Evolutionary conservation across 2,888 invertebrate genomes (phyloP).

Genomic region (Apamea epomidion): DNA sequence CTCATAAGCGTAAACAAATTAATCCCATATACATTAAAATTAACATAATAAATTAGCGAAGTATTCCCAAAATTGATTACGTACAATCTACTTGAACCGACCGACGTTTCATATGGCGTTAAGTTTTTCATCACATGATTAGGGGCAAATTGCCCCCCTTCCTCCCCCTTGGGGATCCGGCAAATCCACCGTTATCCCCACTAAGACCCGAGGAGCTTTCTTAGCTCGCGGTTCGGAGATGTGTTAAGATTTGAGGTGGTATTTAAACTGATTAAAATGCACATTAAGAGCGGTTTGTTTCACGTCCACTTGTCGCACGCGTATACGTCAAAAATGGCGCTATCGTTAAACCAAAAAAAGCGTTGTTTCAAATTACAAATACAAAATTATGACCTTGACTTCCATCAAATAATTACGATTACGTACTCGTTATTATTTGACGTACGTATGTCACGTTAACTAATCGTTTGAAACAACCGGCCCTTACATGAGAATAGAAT

Average conservation of each 20-base stretch:
- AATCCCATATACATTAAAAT: constrained; percentile 63
- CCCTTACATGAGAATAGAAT: neutral
- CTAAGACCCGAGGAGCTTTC: constrained; percentile 77
- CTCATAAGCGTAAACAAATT: constrained; percentile 31
- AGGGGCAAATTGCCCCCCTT: constrained; percentile 81
- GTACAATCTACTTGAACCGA: constrained; percentile 58
- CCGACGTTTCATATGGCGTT: constrained; percentile 73
- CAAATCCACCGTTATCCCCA: constrained; percentile 84
- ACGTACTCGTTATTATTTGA: no score
- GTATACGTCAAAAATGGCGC: no score
- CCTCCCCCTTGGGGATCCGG: constrained; percentile 72
- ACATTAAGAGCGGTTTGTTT: no score
- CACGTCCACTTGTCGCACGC: no score
- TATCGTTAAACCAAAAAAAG: no score
- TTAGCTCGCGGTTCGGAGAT: constrained; percentile 63
- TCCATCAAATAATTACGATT: no score
- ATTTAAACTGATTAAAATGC: constrained; percentile 16
- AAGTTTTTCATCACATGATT: constrained; percentile 90
- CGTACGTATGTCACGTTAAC: no score
- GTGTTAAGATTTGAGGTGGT: constrained; percentile 67
- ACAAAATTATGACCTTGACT: no score
- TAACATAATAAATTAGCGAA: constrained; percentile 68
- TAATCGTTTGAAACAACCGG: no score
- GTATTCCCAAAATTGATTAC: constrained; percentile 72
- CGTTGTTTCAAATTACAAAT: no score